Base-by-base conservation (phyloP, 2,888 invertebrate species). In the Ctenicera cuprea region DNA sequence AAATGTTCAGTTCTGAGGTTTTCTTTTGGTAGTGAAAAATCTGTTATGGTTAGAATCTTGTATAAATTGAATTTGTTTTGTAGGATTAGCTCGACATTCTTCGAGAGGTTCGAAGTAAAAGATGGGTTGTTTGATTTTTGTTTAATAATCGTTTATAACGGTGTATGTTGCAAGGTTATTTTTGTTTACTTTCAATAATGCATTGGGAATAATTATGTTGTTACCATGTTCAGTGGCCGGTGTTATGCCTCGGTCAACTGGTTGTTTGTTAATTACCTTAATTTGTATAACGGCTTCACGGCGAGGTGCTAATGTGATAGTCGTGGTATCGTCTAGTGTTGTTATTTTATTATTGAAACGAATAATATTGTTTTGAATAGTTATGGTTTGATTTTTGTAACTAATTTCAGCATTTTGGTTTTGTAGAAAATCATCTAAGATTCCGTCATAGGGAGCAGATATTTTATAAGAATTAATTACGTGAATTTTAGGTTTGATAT, bases 361-460 rank as follows among this genome's bases (percentile, higher is more conserved):
- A n/a, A 33, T 14, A 4, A 26, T 14, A 7, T 20, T 0, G 14
- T 54, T 26, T 18, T 16, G 48, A 48, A 48, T n/a, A 5, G 22
- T 54, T 9, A 54, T 14, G 0, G 26, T 3, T 7, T 54, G 12
- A 26, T 1, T 22, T 54, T 54, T 54, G 9, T 54, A 54, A 22
- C 9, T 33, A 12, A 54, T 54, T 26, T 30, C 11, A 11, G 62
- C 59, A 4, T 70, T 50, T 26, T 71, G 43, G 3, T 16, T 43
- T 26, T 57, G 20, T 3, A 74, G 18, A 20, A 41, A 41, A 33
- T 74, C 74, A 14, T 71, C 45, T 41, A 73, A 16, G 12, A 73
- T 38, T 41, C 70, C 45, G n/a, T 73, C 70, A 43, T 54, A 38
- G 57, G 30, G 14, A 1, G 54, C 26, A 5, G 54, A 54, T 12